Conservation (phyloP, 2,797 vertebrate genomes). For the Iguana delicatissima region DNA sequence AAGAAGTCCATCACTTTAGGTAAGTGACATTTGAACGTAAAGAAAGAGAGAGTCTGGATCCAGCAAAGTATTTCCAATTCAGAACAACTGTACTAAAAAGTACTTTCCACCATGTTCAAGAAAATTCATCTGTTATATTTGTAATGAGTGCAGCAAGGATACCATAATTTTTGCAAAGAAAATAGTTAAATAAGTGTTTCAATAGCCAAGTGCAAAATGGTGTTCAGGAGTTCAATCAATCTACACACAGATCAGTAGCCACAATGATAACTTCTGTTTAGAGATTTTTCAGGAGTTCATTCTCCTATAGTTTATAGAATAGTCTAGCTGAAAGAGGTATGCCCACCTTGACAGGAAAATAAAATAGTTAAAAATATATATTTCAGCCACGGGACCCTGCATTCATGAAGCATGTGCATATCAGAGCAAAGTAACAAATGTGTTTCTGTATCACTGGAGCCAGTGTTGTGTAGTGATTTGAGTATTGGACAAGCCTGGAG, state of each 20-base stretch:
- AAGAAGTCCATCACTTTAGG: neutral
- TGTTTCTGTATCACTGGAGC: neutral
- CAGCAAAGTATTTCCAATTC: neutral
- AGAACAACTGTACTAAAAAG: neutral
- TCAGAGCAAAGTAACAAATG: neutral
- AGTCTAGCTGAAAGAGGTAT: neutral
- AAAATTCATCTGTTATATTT: neutral
- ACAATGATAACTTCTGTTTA: neutral
- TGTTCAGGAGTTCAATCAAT: neutral
- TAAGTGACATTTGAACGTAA: neutral
- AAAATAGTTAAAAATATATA: neutral
- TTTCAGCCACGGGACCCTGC: neutral
- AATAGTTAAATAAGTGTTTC: neutral
- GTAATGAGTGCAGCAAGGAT: neutral
- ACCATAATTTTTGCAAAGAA: too few relatives aligned
- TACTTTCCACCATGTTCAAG: neutral
- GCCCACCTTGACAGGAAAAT: neutral
- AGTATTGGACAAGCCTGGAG: too few relatives aligned
- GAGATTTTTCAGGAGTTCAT: neutral
- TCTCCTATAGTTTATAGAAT: neutral
- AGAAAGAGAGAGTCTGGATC: neutral
- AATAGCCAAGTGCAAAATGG: neutral
- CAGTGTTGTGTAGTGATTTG: too few relatives aligned
- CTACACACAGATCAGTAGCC: neutral
- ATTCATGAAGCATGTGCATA: neutral